These are phyloP conservation scores for Cichladusa arquata DNA, from an alignment of 2,113 vertebrate genomes.

Conservation along the genomic window DNA sequence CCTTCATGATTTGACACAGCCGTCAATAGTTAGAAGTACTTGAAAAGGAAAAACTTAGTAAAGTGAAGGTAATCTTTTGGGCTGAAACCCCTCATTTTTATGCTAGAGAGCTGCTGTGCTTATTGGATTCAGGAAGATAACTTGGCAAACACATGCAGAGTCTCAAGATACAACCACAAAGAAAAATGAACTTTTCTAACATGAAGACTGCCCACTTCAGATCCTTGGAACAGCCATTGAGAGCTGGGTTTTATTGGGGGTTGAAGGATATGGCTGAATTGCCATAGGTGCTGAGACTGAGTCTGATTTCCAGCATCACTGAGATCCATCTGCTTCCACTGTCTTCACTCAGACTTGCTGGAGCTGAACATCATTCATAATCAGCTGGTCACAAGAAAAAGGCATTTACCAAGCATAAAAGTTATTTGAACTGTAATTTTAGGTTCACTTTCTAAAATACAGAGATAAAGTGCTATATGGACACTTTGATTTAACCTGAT, in stretches of 20 bases:
- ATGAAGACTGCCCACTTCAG: background rate
- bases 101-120: background rate
- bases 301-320: background rate
- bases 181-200: background rate
- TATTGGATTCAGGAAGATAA: background rate
- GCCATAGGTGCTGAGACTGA: background rate
- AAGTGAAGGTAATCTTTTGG: background rate
- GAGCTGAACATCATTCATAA: background rate
- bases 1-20: background rate
- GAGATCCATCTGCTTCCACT: background rate
- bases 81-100: background rate
- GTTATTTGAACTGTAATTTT: background rate
- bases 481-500: background rate
- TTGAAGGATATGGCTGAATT: background rate
- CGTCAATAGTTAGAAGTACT: background rate
- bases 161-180: background rate
- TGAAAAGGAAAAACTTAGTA: background rate
- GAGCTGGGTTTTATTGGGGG: background rate
- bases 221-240: background rate
- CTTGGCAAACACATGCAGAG: background rate
- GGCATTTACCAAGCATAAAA: background rate
- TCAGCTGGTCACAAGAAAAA: background rate
- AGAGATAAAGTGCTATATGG: background rate
- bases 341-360: background rate
- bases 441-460: background rate